Evolutionary conservation across 2,888 invertebrate genomes (phyloP).

Genomic region (Lasioglossum calceatum): DNA sequence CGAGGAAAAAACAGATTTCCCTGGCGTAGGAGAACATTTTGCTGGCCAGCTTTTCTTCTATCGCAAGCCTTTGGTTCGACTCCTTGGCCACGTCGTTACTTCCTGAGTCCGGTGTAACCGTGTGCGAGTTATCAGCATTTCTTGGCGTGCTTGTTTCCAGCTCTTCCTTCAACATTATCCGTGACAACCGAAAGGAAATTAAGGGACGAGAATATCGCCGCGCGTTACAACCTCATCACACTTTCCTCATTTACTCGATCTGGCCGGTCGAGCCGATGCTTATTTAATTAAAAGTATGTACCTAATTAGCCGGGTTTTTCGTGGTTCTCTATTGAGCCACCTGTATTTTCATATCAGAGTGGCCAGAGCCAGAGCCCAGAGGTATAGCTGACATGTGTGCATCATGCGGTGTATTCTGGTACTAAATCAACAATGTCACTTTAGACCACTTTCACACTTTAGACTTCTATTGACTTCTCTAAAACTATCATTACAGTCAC

Average conservation of each 20-base stretch:
- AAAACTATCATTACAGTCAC: not conserved
- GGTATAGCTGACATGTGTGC: not conserved
- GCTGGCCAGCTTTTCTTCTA: conserved; percentile 76
- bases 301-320: conserved; percentile 66
- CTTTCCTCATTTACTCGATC: conserved; percentile 27
- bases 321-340: conserved; percentile 48
- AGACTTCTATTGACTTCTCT: too few species aligned
- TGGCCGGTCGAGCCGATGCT: conserved; percentile 21
- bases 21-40: conserved; percentile 88
- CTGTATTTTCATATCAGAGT: conserved; percentile 50
- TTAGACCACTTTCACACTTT: too few species aligned
- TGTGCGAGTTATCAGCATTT: conserved; percentile 79
- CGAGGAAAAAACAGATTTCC: conserved; percentile 88
- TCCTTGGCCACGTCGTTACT: conserved; percentile 80
- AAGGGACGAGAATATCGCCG: conserved; percentile 35
- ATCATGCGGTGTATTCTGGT: not conserved
- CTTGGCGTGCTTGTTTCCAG: conserved; percentile 73
- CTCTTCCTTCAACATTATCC: conserved; percentile 81
- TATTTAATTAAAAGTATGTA: conserved; percentile 62
- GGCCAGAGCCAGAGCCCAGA: not conserved
- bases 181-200: conserved; percentile 55
- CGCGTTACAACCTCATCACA: conserved; percentile 63
- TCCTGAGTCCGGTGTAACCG: conserved; percentile 69
- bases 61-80: conserved; percentile 65
- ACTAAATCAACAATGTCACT: not conserved